Evolutionary conservation across 2,113 vertebrate species (phyloP).

Genomic region (Crypturellus undulatus): DNA sequence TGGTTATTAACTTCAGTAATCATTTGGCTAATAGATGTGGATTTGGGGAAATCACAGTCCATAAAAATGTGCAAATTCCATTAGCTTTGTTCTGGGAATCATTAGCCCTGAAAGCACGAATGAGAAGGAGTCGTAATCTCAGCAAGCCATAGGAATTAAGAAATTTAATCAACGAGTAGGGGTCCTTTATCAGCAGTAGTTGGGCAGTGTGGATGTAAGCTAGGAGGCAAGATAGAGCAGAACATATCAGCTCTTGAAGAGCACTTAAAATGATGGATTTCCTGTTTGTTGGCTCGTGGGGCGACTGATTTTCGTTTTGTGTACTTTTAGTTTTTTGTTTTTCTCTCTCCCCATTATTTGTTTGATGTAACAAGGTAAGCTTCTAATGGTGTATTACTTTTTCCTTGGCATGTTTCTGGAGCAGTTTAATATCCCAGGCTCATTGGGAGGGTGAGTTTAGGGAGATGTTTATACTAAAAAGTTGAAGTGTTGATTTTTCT

Average conservation of each 20-base stretch:
- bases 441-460: background rate
- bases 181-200: background rate
- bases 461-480: background rate
- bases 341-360: background rate
- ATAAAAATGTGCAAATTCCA: background rate
- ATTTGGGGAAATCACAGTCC: background rate
- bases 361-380: background rate
- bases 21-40: background rate
- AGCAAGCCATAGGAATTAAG: background rate
- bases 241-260: background rate
- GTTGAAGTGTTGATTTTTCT: background rate
- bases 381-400: background rate
- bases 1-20: background rate
- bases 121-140: background rate
- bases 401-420: background rate
- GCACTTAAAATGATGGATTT: background rate
- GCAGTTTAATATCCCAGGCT: background rate
- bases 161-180: background rate
- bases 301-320: background rate
- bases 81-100: background rate
- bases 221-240: background rate
- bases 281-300: background rate
- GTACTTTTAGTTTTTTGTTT: background rate
- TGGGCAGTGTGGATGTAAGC: background rate
- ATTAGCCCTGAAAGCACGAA: background rate